phyloP scores from a whole-genome alignment of 30 jellyfish, hydroid and myxozoan species.

The Cassiopea xamachana region DNA sequence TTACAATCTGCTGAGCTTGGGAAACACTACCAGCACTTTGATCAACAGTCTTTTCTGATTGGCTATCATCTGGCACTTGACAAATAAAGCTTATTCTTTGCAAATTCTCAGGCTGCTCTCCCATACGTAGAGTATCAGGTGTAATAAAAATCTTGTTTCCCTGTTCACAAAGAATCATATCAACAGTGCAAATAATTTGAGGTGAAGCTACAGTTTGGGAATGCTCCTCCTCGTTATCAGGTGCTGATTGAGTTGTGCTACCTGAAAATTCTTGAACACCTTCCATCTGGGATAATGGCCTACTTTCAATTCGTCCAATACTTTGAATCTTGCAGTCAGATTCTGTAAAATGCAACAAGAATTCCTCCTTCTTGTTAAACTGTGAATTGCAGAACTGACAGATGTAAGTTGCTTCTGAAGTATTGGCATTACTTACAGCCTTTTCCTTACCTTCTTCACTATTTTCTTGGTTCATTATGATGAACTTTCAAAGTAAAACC shows the following conservation, averaged over 20 bases:
- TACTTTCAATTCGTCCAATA: slow-evolving; percentile 55
- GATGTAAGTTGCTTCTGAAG: slow-evolving; percentile 32
- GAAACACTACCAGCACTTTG: background rate
- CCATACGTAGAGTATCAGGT: slow-evolving; percentile 61
- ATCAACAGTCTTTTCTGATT: background rate
- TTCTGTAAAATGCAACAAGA: slow-evolving; percentile 61
- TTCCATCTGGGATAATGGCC: slow-evolving; percentile 13
- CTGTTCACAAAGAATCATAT: slow-evolving; percentile 68
- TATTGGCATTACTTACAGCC: background rate
- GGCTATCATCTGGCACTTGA: slow-evolving; percentile 12
- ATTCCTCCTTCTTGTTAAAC: slow-evolving; percentile 55
- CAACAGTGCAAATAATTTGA: slow-evolving; percentile 70
- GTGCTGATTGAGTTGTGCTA: background rate
- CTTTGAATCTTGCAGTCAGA: slow-evolving; percentile 55
- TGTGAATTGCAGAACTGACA: slow-evolving; percentile 65
- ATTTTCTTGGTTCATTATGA: background rate
- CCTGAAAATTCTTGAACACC: background rate
- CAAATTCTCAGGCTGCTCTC: slow-evolving; percentile 43
- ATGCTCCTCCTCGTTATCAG: background rate
- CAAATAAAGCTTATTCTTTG: slow-evolving; percentile 59
- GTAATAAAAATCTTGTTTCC: slow-evolving; percentile 67
- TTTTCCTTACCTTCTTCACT: slow-evolving; percentile 5
- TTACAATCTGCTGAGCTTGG: slow-evolving; percentile 31
- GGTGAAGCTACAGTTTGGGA: slow-evolving; percentile 20
- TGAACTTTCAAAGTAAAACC: background rate